These are phyloP conservation scores for Cetoscarus ocellatus DNA, from an alignment of 2,797 vertebrate species.

Conservation along the genomic window DNA sequence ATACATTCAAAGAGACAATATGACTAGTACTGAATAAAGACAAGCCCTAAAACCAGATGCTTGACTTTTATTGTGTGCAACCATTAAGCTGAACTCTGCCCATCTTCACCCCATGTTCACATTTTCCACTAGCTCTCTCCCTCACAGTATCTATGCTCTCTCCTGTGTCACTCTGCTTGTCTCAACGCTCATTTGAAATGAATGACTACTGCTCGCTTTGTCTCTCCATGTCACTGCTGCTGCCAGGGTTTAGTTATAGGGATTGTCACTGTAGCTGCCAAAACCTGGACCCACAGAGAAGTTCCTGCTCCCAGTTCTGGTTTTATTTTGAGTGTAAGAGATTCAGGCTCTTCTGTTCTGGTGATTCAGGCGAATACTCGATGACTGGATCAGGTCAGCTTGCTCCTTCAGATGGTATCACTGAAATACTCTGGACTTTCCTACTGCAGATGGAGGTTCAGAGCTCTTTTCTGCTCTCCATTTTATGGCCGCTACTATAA, in stretches of 20 bases:
- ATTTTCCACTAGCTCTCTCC: conserved; percentile 7
- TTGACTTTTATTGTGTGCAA: background rate
- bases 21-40: too few relatives aligned
- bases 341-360: conserved; percentile 12
- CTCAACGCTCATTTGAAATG: conserved; percentile 43
- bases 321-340: conserved; percentile 17
- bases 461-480: background rate
- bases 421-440: background rate
- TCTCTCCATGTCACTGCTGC: conserved; percentile 21
- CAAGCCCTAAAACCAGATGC: too few relatives aligned
- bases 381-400: conserved; percentile 24
- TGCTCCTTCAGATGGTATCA: conserved; percentile 19
- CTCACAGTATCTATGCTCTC: conserved; percentile 1
- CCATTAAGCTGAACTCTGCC: conserved; percentile 14
- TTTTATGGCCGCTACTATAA: background rate
- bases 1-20: too few relatives aligned
- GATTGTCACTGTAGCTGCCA: conserved; percentile 31
- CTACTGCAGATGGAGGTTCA: background rate
- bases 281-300: conserved; percentile 29
- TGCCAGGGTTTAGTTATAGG: conserved; percentile 22
- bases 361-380: conserved; percentile 22
- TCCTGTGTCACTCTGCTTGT: conserved; percentile 19
- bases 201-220: conserved; percentile 39
- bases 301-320: conserved; percentile 16
- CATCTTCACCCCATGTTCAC: conserved; percentile 17